Percentiles rank a stretch among this genome's conserved stretches.
Conservation (phyloP, 2,888 invertebrate species). For the Ichneumon xanthorius region DNA sequence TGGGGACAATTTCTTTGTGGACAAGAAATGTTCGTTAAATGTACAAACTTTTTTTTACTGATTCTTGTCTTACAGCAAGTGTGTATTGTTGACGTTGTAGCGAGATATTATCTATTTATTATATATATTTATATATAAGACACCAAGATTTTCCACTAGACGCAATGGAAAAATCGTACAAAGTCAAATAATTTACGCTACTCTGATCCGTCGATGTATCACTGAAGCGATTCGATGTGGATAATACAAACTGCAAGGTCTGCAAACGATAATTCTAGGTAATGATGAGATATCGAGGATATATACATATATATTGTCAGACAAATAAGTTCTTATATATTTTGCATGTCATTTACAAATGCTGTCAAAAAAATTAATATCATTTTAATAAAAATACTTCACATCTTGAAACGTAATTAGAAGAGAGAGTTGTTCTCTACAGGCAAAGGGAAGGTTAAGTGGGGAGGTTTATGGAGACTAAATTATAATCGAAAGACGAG, state of each 20-base stretch:
- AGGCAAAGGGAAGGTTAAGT: not conserved
- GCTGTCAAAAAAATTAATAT: not conserved
- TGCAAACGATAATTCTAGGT: not conserved
- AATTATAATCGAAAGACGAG: not conserved
- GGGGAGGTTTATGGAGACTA: not conserved
- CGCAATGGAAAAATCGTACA: not conserved
- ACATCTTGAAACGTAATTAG: not conserved
- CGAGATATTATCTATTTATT: not conserved
- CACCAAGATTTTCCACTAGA: conserved; percentile 9
- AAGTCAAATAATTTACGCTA: conserved; percentile 12
- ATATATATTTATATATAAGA: too few relatives aligned
- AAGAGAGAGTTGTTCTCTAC: not conserved
- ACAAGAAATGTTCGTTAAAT: too few relatives aligned
- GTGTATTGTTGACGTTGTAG: not conserved
- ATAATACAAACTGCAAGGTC: not conserved
- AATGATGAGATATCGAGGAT: not conserved
- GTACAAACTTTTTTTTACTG: not conserved
- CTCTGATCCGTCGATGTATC: not conserved
- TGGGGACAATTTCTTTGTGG: not conserved
- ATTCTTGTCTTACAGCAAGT: not conserved
- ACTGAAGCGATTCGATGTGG: not conserved
- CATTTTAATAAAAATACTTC: not conserved
- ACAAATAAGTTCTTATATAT: conserved; percentile 20
- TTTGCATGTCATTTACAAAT: conserved; percentile 23
- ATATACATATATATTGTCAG: not conserved